Conservation (phyloP, 2,797 vertebrate species). For the Onychomys leucogaster region DNA sequence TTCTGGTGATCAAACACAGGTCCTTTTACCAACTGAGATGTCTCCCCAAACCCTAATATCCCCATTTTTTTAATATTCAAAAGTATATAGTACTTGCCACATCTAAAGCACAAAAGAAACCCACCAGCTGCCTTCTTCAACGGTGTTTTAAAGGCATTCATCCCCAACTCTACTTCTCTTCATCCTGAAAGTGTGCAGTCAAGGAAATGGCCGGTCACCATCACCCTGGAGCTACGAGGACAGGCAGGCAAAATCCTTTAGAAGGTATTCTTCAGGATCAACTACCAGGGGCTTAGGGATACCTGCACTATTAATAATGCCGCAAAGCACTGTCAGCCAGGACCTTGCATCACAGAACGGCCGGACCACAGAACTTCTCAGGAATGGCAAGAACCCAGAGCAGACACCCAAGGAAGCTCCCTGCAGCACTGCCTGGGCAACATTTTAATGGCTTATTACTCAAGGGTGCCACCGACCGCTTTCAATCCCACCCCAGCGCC, state of each 20-base stretch:
- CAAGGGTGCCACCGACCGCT: conserved; percentile 73
- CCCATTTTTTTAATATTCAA: neutral
- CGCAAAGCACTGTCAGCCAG: neutral
- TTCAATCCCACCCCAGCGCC: conserved; percentile 48
- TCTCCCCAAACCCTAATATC: neutral
- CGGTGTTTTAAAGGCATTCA: neutral
- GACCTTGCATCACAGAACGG: neutral
- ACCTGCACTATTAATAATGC: neutral
- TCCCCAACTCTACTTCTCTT: neutral
- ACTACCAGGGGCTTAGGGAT: neutral
- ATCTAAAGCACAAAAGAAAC: neutral
- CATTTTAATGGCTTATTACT: conserved; percentile 70
- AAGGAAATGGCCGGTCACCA: neutral
- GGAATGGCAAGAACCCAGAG: conserved; percentile 1
- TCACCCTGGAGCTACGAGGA: neutral
- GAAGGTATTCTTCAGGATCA: neutral
- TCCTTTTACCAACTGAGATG: neutral
- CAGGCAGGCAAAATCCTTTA: neutral
- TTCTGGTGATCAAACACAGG: neutral
- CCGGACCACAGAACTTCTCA: neutral
- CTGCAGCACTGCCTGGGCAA: conserved; percentile 71
- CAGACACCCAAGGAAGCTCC: conserved; percentile 64
- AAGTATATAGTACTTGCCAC: neutral
- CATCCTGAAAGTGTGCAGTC: neutral
- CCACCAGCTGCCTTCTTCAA: neutral